Percentiles rank a stretch among this genome's conserved stretches.
Conservation (phyloP, 1,140 invertebrate genomes). For the Asobara japonica region DNA sequence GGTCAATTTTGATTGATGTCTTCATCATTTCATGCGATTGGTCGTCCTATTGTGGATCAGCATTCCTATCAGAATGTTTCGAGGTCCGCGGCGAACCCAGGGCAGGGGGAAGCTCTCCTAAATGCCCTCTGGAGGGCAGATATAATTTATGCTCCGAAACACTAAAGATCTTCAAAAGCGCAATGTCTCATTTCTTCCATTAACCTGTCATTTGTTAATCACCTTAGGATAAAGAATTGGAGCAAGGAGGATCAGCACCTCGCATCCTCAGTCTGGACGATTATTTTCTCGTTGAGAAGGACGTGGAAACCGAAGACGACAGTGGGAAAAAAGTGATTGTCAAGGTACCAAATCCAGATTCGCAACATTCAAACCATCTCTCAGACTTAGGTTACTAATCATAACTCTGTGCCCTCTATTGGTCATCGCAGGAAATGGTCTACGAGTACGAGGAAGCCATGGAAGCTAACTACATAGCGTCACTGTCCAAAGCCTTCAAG, state of each 20-base stretch:
- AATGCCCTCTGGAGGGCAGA: too few relatives aligned
- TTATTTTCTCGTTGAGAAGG: slow-evolving; percentile 93
- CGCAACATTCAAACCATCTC: too few relatives aligned
- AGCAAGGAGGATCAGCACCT: slow-evolving; percentile 81
- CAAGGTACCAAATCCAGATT: slow-evolving; percentile 66
- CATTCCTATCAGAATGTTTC: neutral
- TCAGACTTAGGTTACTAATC: too few relatives aligned
- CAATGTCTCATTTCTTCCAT: slow-evolving; percentile 14
- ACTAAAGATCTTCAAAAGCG: too few relatives aligned
- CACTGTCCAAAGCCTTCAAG: slow-evolving; percentile 90
- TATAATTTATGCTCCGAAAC: too few relatives aligned
- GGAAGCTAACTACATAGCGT: slow-evolving; percentile 84
- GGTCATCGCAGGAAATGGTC: slow-evolving; percentile 76
- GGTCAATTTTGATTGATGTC: too few relatives aligned
- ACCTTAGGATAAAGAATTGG: slow-evolving; percentile 77
- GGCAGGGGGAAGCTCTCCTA: too few relatives aligned
- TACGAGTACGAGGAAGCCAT: slow-evolving; percentile 91
- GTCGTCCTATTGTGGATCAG: too few relatives aligned
- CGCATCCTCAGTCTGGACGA: slow-evolving; percentile 94
- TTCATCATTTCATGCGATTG: neutral
- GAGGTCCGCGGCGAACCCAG: too few relatives aligned
- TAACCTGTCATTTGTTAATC: slow-evolving; percentile 3
- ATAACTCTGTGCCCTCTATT: too few relatives aligned
- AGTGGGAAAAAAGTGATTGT: slow-evolving; percentile 79
- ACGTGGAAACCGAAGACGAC: slow-evolving; percentile 81